These are phyloP conservation scores for Amitus sp. DNA, from an alignment of 2,888 invertebrate genomes.

Conservation along the genomic window DNA sequence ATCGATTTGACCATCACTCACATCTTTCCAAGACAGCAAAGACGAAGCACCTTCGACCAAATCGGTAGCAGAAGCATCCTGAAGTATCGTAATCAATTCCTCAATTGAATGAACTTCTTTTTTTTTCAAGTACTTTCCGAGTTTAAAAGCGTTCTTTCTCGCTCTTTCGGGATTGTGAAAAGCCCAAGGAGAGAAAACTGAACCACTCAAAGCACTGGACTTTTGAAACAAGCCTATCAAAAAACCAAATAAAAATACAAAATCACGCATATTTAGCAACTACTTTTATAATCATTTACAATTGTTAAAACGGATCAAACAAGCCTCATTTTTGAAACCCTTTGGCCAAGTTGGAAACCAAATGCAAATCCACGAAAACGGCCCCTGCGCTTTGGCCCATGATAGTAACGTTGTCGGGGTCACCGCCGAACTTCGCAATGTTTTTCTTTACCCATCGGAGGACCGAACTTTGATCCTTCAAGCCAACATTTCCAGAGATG, in stretches of 20 bases:
- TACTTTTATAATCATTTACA: no score
- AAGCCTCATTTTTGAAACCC: conserved; percentile 23
- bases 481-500: conserved; percentile 44
- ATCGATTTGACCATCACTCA: background rate
- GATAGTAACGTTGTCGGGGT: conserved; percentile 68
- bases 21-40: background rate
- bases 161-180: conserved; percentile 32
- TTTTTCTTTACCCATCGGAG: conserved; percentile 67
- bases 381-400: conserved; percentile 70
- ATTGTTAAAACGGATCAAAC: no score
- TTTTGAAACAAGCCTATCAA: conserved; percentile 33
- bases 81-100: background rate
- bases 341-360: conserved; percentile 40
- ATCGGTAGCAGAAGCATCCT: background rate
- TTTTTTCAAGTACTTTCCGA: conserved; percentile 26
- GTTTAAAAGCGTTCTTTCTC: conserved; percentile 18
- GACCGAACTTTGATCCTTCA: conserved; percentile 44
- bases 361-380: conserved; percentile 44
- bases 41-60: background rate
- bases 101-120: background rate
- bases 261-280: no score
- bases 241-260: conserved; percentile 4
- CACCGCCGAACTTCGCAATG: conserved; percentile 67
- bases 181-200: conserved; percentile 41
- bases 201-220: conserved; percentile 44